phyloP scores from a whole-genome alignment of 2,113 vertebrate species.

The Butorides virescens region DNA sequence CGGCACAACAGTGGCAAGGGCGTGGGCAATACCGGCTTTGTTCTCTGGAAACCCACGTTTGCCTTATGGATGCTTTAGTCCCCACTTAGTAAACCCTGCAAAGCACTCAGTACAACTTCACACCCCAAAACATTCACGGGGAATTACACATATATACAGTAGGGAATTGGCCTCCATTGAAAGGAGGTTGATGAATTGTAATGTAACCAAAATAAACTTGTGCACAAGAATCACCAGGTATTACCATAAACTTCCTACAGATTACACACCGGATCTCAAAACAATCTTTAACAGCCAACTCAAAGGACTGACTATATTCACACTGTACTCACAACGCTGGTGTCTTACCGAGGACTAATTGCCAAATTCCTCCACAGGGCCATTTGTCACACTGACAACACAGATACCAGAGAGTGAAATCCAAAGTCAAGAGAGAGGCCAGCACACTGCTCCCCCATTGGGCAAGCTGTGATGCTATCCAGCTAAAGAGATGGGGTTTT shows the following conservation, averaged over 20 bases:
- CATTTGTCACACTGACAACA: neutral
- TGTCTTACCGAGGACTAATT: neutral
- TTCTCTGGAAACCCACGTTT: neutral
- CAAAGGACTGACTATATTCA: neutral
- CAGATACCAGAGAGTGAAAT: neutral
- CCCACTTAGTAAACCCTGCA: neutral
- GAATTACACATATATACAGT: rapidly evolving
- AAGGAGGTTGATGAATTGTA: rapidly evolving
- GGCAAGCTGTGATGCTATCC: neutral
- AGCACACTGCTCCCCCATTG: neutral
- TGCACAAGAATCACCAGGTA: neutral
- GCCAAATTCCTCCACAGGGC: neutral
- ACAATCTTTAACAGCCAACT: neutral
- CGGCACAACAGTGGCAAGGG: rapidly evolving
- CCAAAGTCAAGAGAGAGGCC: neutral
- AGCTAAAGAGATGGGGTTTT: neutral
- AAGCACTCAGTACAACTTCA: neutral
- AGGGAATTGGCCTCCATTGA: neutral
- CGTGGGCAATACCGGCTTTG: rapidly evolving
- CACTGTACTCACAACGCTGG: neutral
- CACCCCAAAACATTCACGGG: rapidly evolving
- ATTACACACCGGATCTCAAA: neutral
- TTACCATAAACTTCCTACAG: neutral
- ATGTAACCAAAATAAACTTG: neutral
- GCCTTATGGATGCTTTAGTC: rapidly evolving